Evolutionary conservation across 2,797 vertebrate genomes (phyloP).

Genomic region (Channallabes apus): DNA sequence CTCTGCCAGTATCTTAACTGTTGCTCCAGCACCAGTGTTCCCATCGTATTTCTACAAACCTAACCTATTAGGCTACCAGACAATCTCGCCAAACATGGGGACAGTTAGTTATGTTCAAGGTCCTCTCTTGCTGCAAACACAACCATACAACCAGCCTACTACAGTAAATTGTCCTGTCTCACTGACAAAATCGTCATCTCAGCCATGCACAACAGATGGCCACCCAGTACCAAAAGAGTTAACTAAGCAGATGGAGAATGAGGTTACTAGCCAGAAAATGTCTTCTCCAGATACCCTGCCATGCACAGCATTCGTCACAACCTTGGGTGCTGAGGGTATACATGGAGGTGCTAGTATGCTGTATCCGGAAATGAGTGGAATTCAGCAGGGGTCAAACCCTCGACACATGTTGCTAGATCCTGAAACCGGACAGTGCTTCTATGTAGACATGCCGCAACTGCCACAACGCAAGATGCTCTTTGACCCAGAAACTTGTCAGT

Average conservation of each 20-base stretch:
- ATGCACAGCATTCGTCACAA: constrained; percentile 43
- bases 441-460: constrained; percentile 71
- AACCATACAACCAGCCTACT: constrained; percentile 39
- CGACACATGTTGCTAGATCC: constrained; percentile 77
- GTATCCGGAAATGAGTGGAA: constrained; percentile 57
- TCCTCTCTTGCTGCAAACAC: constrained; percentile 54
- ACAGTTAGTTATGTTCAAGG: constrained; percentile 54
- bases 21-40: constrained; percentile 54
- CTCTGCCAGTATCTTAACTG: constrained; percentile 44
- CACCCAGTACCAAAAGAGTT: constrained; percentile 26
- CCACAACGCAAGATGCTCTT: constrained; percentile 80
- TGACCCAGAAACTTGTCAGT: constrained; percentile 86
- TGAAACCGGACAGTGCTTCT: constrained; percentile 76
- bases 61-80: constrained; percentile 42
- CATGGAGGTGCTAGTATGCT: constrained; percentile 39
- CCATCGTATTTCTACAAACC: constrained; percentile 61
- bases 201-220: constrained; percentile 31
- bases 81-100: constrained; percentile 62
- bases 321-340: constrained; percentile 41
- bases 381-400: constrained; percentile 35
- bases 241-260: constrained; percentile 39
- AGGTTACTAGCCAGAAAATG: constrained; percentile 29
- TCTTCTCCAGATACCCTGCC: constrained; percentile 45
- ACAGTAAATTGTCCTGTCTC: constrained; percentile 36
- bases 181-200: constrained; percentile 37